phyloP scores from a whole-genome alignment of 2,113 vertebrate species.

The Peromyscus polionotus region DNA sequence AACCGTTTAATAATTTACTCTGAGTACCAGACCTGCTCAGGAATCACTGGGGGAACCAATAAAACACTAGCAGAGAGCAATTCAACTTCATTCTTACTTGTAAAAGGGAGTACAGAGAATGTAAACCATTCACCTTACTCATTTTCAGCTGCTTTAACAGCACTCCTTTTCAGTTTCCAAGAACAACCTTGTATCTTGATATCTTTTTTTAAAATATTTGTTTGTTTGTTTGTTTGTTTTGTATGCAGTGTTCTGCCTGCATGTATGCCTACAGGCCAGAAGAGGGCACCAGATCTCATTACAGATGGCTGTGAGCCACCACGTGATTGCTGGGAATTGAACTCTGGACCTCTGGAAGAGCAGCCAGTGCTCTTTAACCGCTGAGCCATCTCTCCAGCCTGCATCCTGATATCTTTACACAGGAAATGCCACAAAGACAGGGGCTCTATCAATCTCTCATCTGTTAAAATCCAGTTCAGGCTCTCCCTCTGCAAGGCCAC shows the following conservation, averaged over 20 bases:
- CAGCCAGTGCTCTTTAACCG: too few relatives aligned
- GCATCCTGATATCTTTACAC: neutral
- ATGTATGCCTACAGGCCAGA: too few relatives aligned
- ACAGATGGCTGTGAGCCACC: too few relatives aligned
- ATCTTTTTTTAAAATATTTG: neutral
- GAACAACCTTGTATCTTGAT: neutral
- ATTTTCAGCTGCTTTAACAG: conserved; percentile 28
- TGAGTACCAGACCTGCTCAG: neutral
- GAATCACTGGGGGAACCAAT: neutral
- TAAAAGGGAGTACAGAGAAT: neutral
- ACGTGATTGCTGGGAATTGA: too few relatives aligned
- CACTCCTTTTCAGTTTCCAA: conserved; percentile 30
- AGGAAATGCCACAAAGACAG: neutral
- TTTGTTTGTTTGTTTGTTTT: too few relatives aligned
- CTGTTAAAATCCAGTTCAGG: conserved; percentile 22
- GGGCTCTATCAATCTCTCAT: neutral
- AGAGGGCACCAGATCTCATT: too few relatives aligned
- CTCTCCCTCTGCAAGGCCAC: neutral
- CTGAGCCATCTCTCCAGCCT: too few relatives aligned
- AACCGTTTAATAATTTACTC: conserved; percentile 27
- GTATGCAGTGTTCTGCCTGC: too few relatives aligned
- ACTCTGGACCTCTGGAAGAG: too few relatives aligned
- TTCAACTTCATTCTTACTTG: conserved; percentile 1
- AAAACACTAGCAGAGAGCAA: conserved; percentile 16
- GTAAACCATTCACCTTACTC: neutral